Evolutionary conservation across 1,140 invertebrate genomes (phyloP).

Genomic region (Sinella curviseta): DNA sequence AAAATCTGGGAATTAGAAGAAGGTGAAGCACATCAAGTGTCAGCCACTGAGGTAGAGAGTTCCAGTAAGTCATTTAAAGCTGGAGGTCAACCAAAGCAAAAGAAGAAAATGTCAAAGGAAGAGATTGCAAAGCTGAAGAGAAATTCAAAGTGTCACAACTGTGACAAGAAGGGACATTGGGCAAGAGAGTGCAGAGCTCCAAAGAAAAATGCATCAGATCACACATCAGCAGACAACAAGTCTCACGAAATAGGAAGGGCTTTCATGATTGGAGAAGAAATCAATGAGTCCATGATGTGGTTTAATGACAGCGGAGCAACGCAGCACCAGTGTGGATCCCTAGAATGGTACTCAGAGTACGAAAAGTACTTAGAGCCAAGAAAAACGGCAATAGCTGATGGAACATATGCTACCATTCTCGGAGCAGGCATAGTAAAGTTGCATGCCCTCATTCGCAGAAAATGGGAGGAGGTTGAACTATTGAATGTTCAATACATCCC

Average conservation of each 20-base stretch:
- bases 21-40: no score
- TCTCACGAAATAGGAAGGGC: not conserved
- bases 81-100: no score
- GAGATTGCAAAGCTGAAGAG: constrained; percentile 26
- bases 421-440: constrained; percentile 32
- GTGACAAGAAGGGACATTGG: constrained; percentile 35
- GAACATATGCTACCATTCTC: not conserved
- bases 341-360: not conserved
- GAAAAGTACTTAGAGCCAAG: no score
- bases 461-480: constrained; percentile 27
- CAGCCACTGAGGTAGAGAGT: not conserved
- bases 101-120: constrained; percentile 5
- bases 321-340: no score
- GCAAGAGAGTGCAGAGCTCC: constrained; percentile 3
- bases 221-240: no score
- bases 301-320: no score
- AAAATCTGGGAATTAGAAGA: constrained; percentile 41
- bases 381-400: not conserved
- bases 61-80: not conserved
- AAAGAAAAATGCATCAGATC: not conserved
- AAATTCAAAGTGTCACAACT: constrained; percentile 28
- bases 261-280: no score
- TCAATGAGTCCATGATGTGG: no score
- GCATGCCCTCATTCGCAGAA: constrained; percentile 7
- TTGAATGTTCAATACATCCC: constrained; percentile 31